These are phyloP conservation scores for Actinopyga echinites DNA, from an alignment of 53 echinoderm and acorn worm species.

Conservation along the genomic window DNA sequence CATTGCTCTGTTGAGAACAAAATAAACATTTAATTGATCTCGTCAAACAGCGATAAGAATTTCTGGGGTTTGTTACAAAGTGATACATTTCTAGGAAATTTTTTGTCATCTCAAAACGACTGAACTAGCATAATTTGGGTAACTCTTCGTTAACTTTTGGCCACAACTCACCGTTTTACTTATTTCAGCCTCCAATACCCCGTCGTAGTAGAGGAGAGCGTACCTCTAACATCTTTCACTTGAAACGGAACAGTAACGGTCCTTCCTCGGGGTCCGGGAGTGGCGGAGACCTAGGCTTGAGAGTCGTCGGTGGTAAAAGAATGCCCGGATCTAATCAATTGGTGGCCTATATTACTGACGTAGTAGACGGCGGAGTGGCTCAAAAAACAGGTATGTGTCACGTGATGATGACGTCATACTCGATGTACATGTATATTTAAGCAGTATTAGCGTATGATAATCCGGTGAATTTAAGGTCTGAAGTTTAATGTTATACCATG, in stretches of 20 bases:
- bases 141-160: too few relatives aligned
- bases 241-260: conserved; percentile 30
- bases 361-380: conserved; percentile 79
- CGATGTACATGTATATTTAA: not conserved
- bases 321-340: conserved; percentile 83
- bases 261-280: conserved; percentile 34
- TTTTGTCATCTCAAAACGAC: too few relatives aligned
- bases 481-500: too few relatives aligned
- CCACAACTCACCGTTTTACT: not conserved
- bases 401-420: not conserved
- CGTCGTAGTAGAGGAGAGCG: conserved; percentile 36
- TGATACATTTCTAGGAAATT: too few relatives aligned
- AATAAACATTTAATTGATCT: too few relatives aligned
- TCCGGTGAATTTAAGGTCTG: not conserved
- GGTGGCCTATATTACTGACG: conserved; percentile 90
- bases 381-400: conserved; percentile 57
- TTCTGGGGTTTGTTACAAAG: too few relatives aligned
- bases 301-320: conserved; percentile 90
- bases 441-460: not conserved
- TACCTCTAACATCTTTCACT: conserved; percentile 39
- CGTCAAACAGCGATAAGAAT: too few relatives aligned
- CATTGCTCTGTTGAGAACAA: too few relatives aligned
- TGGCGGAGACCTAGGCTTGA: conserved; percentile 84
- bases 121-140: too few relatives aligned
- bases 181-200: conserved; percentile 18